These are phyloP conservation scores for Anas bernieri DNA, from an alignment of 2,797 vertebrate genomes.

Conservation along the genomic window DNA sequence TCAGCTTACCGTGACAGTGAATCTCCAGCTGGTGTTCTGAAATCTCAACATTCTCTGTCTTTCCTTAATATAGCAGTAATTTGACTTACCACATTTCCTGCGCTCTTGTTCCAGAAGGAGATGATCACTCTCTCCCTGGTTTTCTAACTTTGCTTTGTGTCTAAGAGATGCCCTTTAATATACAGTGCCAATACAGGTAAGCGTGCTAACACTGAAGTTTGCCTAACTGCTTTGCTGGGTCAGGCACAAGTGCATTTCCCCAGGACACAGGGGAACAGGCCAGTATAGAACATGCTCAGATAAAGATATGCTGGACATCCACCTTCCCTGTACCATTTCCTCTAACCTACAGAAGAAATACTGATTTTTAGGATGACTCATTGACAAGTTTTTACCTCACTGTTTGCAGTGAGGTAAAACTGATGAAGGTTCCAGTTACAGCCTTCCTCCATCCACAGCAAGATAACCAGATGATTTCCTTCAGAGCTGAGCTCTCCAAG, in stretches of 20 bases:
- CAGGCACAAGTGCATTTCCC: background rate
- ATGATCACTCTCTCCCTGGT: background rate
- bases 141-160: background rate
- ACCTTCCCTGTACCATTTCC: background rate
- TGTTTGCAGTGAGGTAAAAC: background rate
- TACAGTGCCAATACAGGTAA: background rate
- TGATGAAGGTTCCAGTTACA: accelerated
- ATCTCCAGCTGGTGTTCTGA: background rate
- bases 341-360: background rate
- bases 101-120: background rate
- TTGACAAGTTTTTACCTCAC: background rate
- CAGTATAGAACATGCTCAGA: background rate
- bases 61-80: background rate
- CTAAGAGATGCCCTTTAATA: background rate
- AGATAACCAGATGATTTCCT: background rate
- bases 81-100: background rate
- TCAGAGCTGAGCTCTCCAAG: background rate
- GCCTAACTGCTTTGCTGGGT: background rate
- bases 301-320: background rate
- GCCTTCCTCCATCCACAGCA: background rate
- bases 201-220: background rate
- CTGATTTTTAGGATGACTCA: background rate
- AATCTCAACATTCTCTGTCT: background rate
- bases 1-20: background rate
- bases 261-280: accelerated